Base-by-base conservation (phyloP, 2,888 invertebrate species). In the Phasia obesa region DNA sequence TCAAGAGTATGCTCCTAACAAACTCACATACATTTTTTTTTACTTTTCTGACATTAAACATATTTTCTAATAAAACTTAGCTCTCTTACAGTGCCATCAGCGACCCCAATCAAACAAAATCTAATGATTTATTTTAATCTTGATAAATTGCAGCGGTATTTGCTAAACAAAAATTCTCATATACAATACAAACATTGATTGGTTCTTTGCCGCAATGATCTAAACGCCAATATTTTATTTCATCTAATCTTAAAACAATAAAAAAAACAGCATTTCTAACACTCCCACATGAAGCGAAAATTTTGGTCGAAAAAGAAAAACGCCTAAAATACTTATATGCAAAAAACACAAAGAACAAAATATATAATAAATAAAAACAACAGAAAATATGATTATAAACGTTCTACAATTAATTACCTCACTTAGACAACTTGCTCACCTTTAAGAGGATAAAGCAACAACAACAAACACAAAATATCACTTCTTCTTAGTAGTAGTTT, bases 351-450 rank as follows among this genome's bases (percentile, higher is more conserved):
- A 67, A 65, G 25, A 59, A 64, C 42, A 51, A 74, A 62, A 19
- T 65, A 4, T 42, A n/a, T 1, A 42, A 42, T n/a, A n/a, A 47
- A 25, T 6, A 53, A 25, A 67, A 23, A 55, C 42, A 69, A 77
- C 19, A 31, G 11, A 65, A 74, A 69, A 62, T 69, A 83, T 75
- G 64, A 75, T 75, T 75, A 78, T 55, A 75, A 79, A 83, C 75
- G 70, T 57, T 71, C 55, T 31, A 79, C 75, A 79, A 83, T 79
- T 83, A 83, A 83, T 83, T 83, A 65, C 79, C 79, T 75, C 83
- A 83, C 75, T 83, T 83, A 70, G 65, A 64, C 64, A 65, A 83
- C 82, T 79, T 70, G 79, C 79, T 83, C 75, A 79, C 83, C 75
- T 83, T 79, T 55, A 67, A 53, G 35, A 65, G 49, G 49, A 82